Conservation (phyloP, 2,888 invertebrate species). For the Trileptium ribeirensis region DNA sequence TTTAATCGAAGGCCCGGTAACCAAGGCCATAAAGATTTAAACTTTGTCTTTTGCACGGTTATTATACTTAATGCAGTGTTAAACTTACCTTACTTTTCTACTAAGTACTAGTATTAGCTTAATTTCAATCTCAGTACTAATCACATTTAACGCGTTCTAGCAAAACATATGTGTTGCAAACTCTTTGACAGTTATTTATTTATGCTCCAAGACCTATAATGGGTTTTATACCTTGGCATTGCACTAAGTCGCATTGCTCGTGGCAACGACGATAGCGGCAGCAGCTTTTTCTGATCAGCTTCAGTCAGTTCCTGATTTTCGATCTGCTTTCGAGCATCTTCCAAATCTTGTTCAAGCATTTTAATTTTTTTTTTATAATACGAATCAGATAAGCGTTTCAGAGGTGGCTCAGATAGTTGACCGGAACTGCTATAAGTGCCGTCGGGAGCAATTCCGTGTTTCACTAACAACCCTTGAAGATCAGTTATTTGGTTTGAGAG, state of each 20-base stretch:
- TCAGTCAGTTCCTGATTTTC: background rate
- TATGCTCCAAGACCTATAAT: too few relatives aligned
- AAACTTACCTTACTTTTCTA: too few relatives aligned
- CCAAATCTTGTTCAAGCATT: constrained; percentile 62
- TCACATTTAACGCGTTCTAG: too few relatives aligned
- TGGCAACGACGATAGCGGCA: constrained; percentile 42
- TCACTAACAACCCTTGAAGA: constrained; percentile 26
- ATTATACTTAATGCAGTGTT: too few relatives aligned
- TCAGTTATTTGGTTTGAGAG: constrained; percentile 28
- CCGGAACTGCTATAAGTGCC: background rate
- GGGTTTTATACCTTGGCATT: background rate
- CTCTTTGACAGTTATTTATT: too few relatives aligned
- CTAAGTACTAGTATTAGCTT: too few relatives aligned
- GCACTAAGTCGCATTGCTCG: background rate
- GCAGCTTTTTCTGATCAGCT: constrained; percentile 64
- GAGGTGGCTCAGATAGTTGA: background rate
- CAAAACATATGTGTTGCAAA: too few relatives aligned
- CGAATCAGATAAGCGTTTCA: constrained; percentile 26
- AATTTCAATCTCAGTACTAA: too few relatives aligned
- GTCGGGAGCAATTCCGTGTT: background rate
- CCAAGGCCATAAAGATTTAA: too few relatives aligned
- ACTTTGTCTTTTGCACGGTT: too few relatives aligned
- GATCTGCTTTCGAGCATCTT: constrained; percentile 57
- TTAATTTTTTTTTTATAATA: constrained; percentile 63
- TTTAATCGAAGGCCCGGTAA: too few relatives aligned